phyloP scores from a whole-genome alignment of 2,797 vertebrate species.

The Varecia variegata region DNA sequence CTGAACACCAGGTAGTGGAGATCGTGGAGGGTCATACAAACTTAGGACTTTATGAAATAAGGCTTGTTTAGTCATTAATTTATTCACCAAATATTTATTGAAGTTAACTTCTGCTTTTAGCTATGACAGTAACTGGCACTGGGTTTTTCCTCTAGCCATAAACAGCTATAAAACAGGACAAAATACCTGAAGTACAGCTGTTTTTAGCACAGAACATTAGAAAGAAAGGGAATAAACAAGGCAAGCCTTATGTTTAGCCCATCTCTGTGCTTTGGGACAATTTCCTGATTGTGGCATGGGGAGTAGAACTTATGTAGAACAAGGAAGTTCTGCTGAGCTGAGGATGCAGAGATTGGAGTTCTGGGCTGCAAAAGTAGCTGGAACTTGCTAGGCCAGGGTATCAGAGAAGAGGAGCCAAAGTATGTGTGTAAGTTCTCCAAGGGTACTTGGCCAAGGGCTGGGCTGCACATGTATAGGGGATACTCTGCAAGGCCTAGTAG shows the following conservation, averaged over 20 bases:
- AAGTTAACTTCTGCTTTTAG: constrained; percentile 19
- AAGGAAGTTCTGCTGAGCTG: not conserved
- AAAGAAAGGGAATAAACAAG: not conserved
- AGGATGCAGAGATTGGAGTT: not conserved
- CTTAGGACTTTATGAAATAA: not conserved
- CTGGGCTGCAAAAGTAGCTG: not conserved
- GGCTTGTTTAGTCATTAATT: not conserved
- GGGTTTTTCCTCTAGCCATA: not conserved
- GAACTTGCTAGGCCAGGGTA: not conserved
- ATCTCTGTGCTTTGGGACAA: not conserved
- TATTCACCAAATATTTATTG: constrained; percentile 26
- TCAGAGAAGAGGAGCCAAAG: not conserved
- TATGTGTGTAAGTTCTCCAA: not conserved
- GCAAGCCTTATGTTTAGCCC: not conserved
- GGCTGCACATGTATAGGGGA: not conserved
- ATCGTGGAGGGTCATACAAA: not conserved
- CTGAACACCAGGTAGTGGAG: not conserved
- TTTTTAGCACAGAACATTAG: constrained; percentile 4
- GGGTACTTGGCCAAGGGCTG: not conserved
- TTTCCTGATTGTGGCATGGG: not conserved
- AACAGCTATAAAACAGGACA: not conserved
- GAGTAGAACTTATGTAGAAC: not conserved
- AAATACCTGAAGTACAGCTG: not conserved
- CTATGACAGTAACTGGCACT: not conserved
- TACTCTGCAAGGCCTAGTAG: not conserved